Evolutionary conservation across 2,113 vertebrate species (phyloP), one percentile per base, ranked within the genome.

Genomic region (Oncorhynchus mykiss): DNA sequence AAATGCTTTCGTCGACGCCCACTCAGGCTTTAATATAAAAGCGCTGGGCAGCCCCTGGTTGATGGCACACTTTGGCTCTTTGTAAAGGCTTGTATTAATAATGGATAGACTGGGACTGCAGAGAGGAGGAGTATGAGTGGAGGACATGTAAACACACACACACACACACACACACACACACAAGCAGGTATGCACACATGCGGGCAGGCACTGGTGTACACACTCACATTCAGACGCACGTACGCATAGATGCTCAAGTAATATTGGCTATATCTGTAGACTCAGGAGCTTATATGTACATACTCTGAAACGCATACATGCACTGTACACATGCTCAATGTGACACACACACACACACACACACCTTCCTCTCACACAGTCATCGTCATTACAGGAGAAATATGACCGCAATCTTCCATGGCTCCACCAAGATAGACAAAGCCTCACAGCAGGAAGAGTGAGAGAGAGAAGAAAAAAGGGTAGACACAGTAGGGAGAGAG

Each of bases 61-160:
- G 39, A 49, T n/a, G 45, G 22, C 34, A 86, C 79, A 49, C 85
- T 85, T 80, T 64, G 80, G 85, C 82, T 87, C 80, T 83, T 88
- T 83, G 86, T 81, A 79, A 85, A 70, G 82, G 34, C 34, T 78
- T 29, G 73, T 84, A 80, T 88, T 82, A 91, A 91, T 91, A 90
- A 91, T 91, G 82, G 76, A 91, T 89, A 87, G 3, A 64, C 25
- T 77, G 90, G 87, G 88, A 91, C 88, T 89, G 88, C 88, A 69
- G 88, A 88, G 84, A 86, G 75, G 80, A 64, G 80, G 81, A 85
- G 72, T 76, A 86, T 83, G 72, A 82, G 79, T 77, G 76, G 27
- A 74, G 79, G 88, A 84, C 87, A 51, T 31, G 14, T 5, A 74
- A 2, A 67, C 72, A 64, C 59, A 34, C 57, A 45, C 12, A 22